These are phyloP conservation scores for Heteractis magnifica DNA, from an alignment of 92 coral and sea anemone genomes.

Conservation along the genomic window DNA sequence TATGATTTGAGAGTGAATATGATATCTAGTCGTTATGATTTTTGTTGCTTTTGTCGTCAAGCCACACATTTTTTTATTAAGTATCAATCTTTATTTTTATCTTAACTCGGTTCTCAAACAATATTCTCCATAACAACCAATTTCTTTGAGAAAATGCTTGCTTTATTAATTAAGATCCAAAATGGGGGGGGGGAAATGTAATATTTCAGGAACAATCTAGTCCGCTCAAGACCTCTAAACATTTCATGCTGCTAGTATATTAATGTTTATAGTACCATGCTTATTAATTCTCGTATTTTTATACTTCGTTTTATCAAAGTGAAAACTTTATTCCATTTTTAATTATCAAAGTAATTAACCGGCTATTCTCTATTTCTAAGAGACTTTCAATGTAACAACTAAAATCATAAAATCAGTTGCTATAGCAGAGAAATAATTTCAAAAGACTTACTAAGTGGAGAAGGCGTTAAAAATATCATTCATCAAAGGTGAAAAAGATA, in stretches of 20 bases:
- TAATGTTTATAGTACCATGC: not conserved
- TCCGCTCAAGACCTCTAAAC: not conserved
- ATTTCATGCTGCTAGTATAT: not conserved
- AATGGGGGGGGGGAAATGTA: not conserved
- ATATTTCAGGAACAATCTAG: not conserved
- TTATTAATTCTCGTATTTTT: not conserved
- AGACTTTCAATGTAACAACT: too few relatives aligned
- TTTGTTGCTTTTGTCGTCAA: not conserved
- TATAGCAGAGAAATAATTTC: too few relatives aligned
- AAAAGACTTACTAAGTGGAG: too few relatives aligned
- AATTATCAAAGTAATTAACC: not conserved
- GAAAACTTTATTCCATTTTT: not conserved
- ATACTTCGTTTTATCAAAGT: not conserved
- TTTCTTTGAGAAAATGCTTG: not conserved
- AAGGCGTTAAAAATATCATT: too few relatives aligned
- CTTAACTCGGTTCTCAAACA: not conserved
- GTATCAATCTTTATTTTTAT: not conserved
- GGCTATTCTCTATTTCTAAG: too few relatives aligned
- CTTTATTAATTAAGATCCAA: constrained; percentile 1
- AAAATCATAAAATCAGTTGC: too few relatives aligned
- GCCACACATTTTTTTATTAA: not conserved
- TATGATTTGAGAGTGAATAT: not conserved
- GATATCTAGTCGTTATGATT: not conserved
- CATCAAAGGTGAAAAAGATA: not conserved
- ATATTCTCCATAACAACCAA: not conserved